phyloP scores from a whole-genome alignment of 2,797 vertebrate genomes.

The Chaetodon trifasciatus region DNA sequence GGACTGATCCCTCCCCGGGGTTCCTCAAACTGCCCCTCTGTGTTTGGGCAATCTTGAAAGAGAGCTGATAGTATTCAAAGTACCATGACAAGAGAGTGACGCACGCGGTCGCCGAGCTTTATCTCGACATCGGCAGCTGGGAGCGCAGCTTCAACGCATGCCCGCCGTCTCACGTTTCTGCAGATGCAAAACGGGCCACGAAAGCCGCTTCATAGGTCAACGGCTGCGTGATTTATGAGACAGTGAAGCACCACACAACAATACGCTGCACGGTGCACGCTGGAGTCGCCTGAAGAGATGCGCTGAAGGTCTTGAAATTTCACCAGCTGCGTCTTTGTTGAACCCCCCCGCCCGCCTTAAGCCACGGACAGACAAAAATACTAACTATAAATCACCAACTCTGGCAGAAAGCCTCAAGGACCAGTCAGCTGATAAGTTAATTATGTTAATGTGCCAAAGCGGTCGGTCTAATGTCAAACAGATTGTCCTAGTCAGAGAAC shows the following conservation, averaged over 20 bases:
- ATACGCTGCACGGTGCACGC: neutral
- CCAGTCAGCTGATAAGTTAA: conserved; percentile 60
- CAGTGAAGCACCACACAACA: conserved; percentile 26
- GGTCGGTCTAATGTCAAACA: conserved; percentile 77
- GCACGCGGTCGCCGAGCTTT: conserved; percentile 71
- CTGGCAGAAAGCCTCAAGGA: conserved; percentile 50
- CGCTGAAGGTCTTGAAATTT: conserved; percentile 29
- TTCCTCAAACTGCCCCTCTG: conserved; percentile 68
- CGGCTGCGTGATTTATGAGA: conserved; percentile 59
- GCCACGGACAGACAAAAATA: neutral
- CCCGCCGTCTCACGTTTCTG: conserved; percentile 62
- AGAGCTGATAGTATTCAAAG: conserved; percentile 82
- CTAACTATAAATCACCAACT: conserved; percentile 12
- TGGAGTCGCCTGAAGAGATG: conserved; percentile 38
- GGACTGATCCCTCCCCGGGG: conserved; percentile 72
- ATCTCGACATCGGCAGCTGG: conserved; percentile 83
- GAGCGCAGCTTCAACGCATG: conserved; percentile 60
- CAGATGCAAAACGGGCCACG: conserved; percentile 40
- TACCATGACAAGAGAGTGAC: conserved; percentile 79
- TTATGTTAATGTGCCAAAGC: conserved; percentile 61
- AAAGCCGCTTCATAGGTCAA: conserved; percentile 59
- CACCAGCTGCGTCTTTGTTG: conserved; percentile 39
- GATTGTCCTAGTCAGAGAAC: conserved; percentile 64
- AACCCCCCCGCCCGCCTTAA: neutral
- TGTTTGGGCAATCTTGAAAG: conserved; percentile 82